Evolutionary conservation across 1,140 invertebrate species (phyloP).

Genomic region (Pseudoatta argentina): DNA sequence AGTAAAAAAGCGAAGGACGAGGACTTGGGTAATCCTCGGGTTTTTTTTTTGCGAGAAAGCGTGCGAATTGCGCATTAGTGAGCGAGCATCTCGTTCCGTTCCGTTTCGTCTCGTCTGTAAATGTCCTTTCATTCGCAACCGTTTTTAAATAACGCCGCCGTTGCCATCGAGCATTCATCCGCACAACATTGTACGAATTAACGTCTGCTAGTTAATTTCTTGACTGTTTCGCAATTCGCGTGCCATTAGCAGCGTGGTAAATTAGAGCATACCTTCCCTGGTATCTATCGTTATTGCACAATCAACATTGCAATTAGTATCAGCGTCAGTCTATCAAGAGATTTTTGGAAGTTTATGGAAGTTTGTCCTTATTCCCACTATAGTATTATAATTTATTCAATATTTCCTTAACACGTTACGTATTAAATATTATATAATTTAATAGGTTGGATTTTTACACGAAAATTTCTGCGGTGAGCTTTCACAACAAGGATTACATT

Average conservation of each 20-base stretch:
- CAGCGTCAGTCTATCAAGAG: neutral
- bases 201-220: conserved; percentile 25
- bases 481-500: conserved; percentile 3
- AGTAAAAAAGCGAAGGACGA: conserved; percentile 33
- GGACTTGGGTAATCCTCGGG: conserved; percentile 30
- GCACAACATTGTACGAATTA: conserved; percentile 26
- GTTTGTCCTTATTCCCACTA: too few species aligned
- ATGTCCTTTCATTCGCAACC: neutral
- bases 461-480: neutral
- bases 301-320: conserved; percentile 1
- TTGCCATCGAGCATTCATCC: neutral
- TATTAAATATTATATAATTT: conserved; percentile 37
- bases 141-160: neutral
- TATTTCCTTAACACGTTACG: neutral
- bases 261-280: conserved; percentile 17
- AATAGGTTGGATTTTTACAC: neutral
- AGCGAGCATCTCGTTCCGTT: neutral
- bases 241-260: neutral
- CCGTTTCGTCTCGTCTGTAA: neutral
- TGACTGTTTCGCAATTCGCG: neutral
- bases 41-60: conserved; percentile 49
- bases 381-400: conserved; percentile 13
- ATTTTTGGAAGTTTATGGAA: neutral
- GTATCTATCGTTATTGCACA: neutral
- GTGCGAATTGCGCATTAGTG: conserved; percentile 4